phyloP scores from a whole-genome alignment of 2,888 invertebrate species.

The Dorcus hopei region DNA sequence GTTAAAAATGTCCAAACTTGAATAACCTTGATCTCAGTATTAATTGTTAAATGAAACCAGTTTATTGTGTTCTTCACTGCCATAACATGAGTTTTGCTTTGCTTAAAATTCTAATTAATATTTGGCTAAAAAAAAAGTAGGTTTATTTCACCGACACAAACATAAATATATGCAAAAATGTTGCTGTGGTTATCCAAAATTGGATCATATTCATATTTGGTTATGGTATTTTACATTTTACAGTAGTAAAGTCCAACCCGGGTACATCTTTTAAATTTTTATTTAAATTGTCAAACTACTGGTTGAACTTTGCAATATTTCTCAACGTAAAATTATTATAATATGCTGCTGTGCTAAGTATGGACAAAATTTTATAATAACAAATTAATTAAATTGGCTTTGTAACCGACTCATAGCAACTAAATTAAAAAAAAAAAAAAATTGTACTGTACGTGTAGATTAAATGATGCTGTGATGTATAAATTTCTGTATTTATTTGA shows the following conservation, averaged over 20 bases:
- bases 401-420: constrained; percentile 9
- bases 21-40: constrained; percentile 44
- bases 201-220: background rate
- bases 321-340: background rate
- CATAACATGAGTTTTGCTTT: constrained; percentile 12
- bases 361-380: constrained; percentile 9
- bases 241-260: constrained; percentile 1
- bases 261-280: constrained; percentile 6
- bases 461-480: constrained; percentile 42
- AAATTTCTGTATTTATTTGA: constrained; percentile 45
- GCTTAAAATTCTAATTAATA: background rate
- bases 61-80: constrained; percentile 29
- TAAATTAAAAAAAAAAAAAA: constrained; percentile 14
- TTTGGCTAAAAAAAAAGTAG: background rate
- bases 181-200: no score
- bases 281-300: background rate
- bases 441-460: constrained; percentile 22
- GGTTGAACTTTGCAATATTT: background rate
- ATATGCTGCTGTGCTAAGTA: background rate
- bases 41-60: constrained; percentile 37
- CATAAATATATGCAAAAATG: background rate
- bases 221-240: background rate
- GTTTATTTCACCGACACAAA: no score
- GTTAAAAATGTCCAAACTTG: no score
- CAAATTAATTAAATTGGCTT: constrained; percentile 2